Conservation (phyloP, 1,140 invertebrate genomes). For the Drosophila busckii region DNA sequence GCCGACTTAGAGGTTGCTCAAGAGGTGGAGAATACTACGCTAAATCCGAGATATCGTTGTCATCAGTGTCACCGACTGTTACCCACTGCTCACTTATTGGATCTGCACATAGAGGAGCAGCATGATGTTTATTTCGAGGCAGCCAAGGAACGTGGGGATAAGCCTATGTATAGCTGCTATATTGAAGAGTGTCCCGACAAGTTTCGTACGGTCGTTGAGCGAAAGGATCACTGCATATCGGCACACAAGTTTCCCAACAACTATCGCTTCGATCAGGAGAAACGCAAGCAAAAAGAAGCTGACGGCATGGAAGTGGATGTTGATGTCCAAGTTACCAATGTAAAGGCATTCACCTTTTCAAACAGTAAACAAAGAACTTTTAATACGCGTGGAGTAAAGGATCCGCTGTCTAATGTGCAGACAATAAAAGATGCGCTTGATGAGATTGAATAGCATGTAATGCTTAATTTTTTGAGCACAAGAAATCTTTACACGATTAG, state of each 20-base stretch:
- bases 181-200: constrained; percentile 83
- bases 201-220: constrained; percentile 80
- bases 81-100: constrained; percentile 83
- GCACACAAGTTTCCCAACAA: constrained; percentile 84
- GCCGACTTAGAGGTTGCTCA: constrained; percentile 37
- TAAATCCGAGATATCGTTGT: constrained; percentile 16
- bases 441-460: no score
- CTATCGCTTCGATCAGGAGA: constrained; percentile 81
- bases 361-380: constrained; percentile 42
- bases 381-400: constrained; percentile 16
- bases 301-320: constrained; percentile 48
- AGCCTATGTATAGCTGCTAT: constrained; percentile 84
- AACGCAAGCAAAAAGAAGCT: neutral
- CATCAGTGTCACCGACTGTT: constrained; percentile 81
- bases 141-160: constrained; percentile 80
- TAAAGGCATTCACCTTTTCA: constrained; percentile 42
- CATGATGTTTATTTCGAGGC: constrained; percentile 85
- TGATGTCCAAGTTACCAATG: neutral
- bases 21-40: constrained; percentile 13
- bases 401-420: constrained; percentile 31
- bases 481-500: no score
- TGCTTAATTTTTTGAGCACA: no score
- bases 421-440: constrained; percentile 48
- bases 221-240: constrained; percentile 82
- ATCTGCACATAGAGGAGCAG: constrained; percentile 84